These are phyloP conservation scores for Serilophus lunatus DNA, from an alignment of 2,113 vertebrate genomes.

Conservation along the genomic window DNA sequence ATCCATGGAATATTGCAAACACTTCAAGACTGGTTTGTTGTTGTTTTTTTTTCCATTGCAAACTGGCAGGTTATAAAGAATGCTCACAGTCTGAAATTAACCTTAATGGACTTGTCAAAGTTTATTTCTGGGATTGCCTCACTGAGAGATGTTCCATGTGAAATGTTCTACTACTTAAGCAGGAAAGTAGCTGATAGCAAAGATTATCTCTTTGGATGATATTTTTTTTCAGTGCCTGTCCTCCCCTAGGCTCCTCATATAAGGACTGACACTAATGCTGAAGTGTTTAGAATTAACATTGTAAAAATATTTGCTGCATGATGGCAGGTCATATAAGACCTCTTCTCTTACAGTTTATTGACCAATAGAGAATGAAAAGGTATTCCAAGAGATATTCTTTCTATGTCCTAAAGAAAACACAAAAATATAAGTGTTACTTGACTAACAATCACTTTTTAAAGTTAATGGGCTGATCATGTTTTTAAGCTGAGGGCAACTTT, in stretches of 20 bases:
- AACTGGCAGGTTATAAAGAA: neutral
- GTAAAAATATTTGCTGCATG: neutral
- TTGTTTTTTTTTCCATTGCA: no score
- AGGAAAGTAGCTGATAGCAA: neutral
- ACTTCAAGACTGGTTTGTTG: neutral
- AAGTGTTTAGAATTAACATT: neutral
- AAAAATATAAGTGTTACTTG: neutral
- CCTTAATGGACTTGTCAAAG: neutral
- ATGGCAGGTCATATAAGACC: neutral
- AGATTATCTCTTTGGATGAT: neutral
- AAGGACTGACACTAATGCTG: neutral
- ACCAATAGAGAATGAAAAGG: neutral
- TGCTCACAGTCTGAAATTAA: neutral
- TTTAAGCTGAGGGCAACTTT: neutral
- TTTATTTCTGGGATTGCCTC: neutral
- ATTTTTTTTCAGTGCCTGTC: neutral
- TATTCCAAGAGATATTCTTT: neutral
- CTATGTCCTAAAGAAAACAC: neutral
- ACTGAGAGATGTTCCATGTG: neutral
- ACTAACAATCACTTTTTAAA: neutral
- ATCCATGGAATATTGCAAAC: neutral
- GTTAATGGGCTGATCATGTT: neutral
- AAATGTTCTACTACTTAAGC: neutral
- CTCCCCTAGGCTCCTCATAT: fast-evolving
- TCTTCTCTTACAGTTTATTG: neutral